phyloP scores from a whole-genome alignment of 2,113 vertebrate species.

The Eupsittula cactorum region DNA sequence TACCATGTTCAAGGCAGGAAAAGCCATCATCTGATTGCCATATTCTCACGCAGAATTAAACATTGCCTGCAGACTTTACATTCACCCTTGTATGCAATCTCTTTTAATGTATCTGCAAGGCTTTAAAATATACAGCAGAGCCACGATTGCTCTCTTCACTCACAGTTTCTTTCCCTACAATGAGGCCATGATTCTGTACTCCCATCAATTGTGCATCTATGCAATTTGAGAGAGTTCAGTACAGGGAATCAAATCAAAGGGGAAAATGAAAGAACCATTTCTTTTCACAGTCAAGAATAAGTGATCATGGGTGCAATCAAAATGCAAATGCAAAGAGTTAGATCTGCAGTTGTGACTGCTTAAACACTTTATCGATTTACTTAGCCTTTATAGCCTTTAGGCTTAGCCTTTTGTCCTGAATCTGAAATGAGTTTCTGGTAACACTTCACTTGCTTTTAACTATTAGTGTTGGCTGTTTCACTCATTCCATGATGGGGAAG shows the following conservation, averaged over 20 bases:
- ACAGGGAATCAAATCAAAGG: constrained; percentile 6
- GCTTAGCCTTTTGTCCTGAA: constrained; percentile 38
- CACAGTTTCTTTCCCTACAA: not conserved
- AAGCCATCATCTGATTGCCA: not conserved
- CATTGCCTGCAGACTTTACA: not conserved
- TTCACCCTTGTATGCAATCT: not conserved
- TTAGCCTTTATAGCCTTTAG: constrained; percentile 27
- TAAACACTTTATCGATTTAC: constrained; percentile 30
- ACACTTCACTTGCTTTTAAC: constrained; percentile 11
- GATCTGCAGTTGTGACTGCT: constrained; percentile 33
- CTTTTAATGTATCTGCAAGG: not conserved
- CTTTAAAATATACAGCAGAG: not conserved
- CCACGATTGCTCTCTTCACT: not conserved
- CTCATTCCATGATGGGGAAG: not conserved
- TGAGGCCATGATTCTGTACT: constrained; percentile 7
- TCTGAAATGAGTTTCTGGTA: not conserved
- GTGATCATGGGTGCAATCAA: constrained; percentile 61
- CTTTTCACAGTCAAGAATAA: constrained; percentile 36
- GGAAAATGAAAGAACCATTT: constrained; percentile 13
- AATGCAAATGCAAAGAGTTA: constrained; percentile 57
- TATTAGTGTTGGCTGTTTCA: not conserved
- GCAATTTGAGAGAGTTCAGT: not conserved
- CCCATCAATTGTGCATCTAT: constrained; percentile 11
- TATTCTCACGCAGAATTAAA: not conserved
- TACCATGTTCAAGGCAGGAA: not conserved